Base-by-base conservation (phyloP, 2,113 vertebrate species). In the Prunella fulvescens region DNA sequence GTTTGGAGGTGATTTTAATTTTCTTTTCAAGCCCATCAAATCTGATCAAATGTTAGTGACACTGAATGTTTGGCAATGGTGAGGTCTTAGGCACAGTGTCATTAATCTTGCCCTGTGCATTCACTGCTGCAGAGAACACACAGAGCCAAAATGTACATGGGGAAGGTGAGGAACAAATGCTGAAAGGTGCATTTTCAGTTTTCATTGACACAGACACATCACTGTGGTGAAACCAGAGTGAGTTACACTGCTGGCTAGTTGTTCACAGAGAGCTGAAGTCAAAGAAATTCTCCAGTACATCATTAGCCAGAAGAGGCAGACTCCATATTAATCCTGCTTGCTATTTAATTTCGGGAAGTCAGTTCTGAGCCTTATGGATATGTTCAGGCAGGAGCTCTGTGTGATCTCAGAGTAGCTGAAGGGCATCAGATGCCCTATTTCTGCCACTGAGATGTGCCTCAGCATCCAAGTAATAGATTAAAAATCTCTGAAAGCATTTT, bases 371-470 rank as follows among this genome's bases (percentile, higher is more conserved):
- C 72, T 64, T 71, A 66, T 92, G 78, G 92, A 62, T 86, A 72
- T 40, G 29, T 54, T 88, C 74, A 93, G 82, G 80, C 87, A 92
- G 78, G 85, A 93, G 48, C 70, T 84, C 85, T 95, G 57, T 70
- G 73, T 88, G 74, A 95, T 94, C 79, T 90, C 58, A 31, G 72
- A 91, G 87, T 88, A 90, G 84, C 81, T 95, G 81, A 95, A 97
- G 94, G 83, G 78, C 69, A 93, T 91, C 85, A 91, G 74, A 96
- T 95, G 94, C 72, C 95, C 93, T 93, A 93, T 96, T 95, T 92
- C 93, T 95, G 89, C 93, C 85, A 87, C 81, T 37, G 78, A 93
- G 90, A 86, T 82, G 70, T 91, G 80, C 81, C 77, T 92, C 66
- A 39, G 69, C 84, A 88, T 56, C 92, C 67, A 33, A 94, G 69